Evolutionary conservation across 1,140 invertebrate species (phyloP).

Genomic region (Magallana angulata): DNA sequence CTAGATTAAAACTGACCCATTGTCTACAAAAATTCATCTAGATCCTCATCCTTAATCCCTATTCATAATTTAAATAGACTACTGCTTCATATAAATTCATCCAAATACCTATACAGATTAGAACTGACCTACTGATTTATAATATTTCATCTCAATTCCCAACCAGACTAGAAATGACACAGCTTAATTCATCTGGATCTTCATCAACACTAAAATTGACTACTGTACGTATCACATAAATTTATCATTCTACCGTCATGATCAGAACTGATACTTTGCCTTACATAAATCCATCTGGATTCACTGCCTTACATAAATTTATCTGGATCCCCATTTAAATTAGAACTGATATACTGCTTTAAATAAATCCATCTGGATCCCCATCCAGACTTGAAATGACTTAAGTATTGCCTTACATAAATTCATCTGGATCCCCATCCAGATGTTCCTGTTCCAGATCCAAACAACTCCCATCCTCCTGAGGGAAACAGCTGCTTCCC

Average conservation of each 20-base stretch:
- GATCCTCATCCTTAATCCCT: no score
- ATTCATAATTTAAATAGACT: no score
- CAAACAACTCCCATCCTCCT: constrained; percentile 79
- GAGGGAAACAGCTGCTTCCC: constrained; percentile 81
- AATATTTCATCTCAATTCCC: no score
- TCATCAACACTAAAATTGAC: background rate
- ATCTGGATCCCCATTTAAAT: background rate
- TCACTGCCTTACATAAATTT: background rate
- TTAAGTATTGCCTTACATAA: background rate
- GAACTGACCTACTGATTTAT: no score
- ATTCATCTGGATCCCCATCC: background rate
- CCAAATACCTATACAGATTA: no score
- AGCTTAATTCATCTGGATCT: background rate
- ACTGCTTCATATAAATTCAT: no score
- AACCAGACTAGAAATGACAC: no score
- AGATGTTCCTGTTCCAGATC: constrained; percentile 19
- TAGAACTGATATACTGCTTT: background rate
- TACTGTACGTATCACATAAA: no score
- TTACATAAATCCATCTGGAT: background rate
- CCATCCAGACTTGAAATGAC: background rate
- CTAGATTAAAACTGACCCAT: no score
- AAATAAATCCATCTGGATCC: background rate
- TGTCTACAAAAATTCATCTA: no score
- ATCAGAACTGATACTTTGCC: background rate
- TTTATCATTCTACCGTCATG: background rate